A percentile compares a stretch with the other conserved stretches of the same genome.
phyloP scores from a whole-genome alignment of 2,113 vertebrate species.

The Salvator merianae region DNA sequence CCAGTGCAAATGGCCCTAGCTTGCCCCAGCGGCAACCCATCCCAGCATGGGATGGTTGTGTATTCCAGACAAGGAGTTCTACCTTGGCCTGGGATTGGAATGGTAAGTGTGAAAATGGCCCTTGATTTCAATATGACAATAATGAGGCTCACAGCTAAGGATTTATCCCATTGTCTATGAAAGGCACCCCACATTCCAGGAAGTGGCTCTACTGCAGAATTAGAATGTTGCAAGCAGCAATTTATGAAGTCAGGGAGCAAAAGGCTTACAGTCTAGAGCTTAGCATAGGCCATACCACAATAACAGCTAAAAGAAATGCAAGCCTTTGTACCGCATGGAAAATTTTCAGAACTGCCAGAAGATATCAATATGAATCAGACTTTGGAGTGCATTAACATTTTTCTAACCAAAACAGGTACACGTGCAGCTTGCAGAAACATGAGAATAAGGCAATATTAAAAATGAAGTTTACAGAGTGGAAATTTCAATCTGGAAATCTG shows the following conservation, averaged over 20 bases:
- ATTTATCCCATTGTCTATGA: background rate
- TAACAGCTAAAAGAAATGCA: slow-evolving; percentile 36
- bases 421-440: slow-evolving; percentile 54
- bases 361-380: slow-evolving; percentile 33
- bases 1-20: too few relatives aligned
- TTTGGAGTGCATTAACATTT: slow-evolving; percentile 49
- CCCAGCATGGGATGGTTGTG: too few relatives aligned
- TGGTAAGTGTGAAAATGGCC: too few relatives aligned
- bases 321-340: slow-evolving; percentile 36
- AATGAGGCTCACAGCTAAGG: background rate
- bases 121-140: background rate
- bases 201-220: background rate
- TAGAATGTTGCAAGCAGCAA: slow-evolving; percentile 14
- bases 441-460: slow-evolving; percentile 60
- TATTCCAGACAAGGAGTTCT: too few relatives aligned
- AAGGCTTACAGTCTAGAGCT: background rate
- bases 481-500: slow-evolving; percentile 58
- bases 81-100: too few relatives aligned
- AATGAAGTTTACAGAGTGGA: slow-evolving; percentile 66
- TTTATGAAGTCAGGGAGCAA: background rate
- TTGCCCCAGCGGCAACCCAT: too few relatives aligned
- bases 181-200: background rate
- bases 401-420: slow-evolving; percentile 59
- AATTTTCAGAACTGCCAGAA: slow-evolving; percentile 14
- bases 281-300: slow-evolving; percentile 11